Evolutionary conservation across 1,140 invertebrate species (phyloP).

Genomic region (Drosophila yakuba): DNA sequence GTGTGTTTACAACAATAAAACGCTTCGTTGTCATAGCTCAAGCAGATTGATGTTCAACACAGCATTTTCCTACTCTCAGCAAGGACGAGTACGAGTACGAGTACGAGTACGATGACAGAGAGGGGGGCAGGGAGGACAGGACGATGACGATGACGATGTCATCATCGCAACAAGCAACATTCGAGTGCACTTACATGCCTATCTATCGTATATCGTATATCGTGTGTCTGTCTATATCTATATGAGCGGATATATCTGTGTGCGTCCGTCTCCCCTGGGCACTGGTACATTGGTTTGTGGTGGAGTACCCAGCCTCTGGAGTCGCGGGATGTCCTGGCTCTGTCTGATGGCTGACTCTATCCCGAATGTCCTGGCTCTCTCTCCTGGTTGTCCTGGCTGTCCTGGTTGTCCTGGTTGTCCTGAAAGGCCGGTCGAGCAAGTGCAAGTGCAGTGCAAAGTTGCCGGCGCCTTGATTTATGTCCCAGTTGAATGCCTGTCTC

Average conservation of each 20-base stretch:
- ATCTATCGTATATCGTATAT: slow-evolving; percentile 51
- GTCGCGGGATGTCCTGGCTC: slow-evolving; percentile 1
- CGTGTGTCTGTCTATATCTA: slow-evolving; percentile 44
- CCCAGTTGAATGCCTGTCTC: slow-evolving; percentile 41
- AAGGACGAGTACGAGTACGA: slow-evolving; percentile 9
- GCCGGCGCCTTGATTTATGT: slow-evolving; percentile 62
- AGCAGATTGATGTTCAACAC: slow-evolving; percentile 73
- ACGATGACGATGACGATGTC: slow-evolving; percentile 51
- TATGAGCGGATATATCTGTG: slow-evolving; percentile 41
- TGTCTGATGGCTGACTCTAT: no score
- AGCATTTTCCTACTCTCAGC: slow-evolving; percentile 38
- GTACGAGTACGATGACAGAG: background rate
- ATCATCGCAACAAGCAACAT: slow-evolving; percentile 60
- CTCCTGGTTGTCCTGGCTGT: background rate
- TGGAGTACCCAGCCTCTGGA: no score
- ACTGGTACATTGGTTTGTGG: slow-evolving; percentile 4
- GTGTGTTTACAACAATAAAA: slow-evolving; percentile 75
- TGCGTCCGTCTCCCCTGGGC: slow-evolving; percentile 26
- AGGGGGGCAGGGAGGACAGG: slow-evolving; percentile 1
- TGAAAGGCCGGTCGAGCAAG: slow-evolving; percentile 21
- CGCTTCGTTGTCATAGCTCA: slow-evolving; percentile 79
- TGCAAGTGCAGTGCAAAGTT: slow-evolving; percentile 62
- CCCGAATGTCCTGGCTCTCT: slow-evolving; percentile 1
- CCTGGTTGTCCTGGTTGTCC: slow-evolving; percentile 6
- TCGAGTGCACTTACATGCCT: slow-evolving; percentile 63